These are phyloP conservation scores for Clarias magur DNA, from an alignment of 2,113 vertebrate genomes.

Conservation along the genomic window DNA sequence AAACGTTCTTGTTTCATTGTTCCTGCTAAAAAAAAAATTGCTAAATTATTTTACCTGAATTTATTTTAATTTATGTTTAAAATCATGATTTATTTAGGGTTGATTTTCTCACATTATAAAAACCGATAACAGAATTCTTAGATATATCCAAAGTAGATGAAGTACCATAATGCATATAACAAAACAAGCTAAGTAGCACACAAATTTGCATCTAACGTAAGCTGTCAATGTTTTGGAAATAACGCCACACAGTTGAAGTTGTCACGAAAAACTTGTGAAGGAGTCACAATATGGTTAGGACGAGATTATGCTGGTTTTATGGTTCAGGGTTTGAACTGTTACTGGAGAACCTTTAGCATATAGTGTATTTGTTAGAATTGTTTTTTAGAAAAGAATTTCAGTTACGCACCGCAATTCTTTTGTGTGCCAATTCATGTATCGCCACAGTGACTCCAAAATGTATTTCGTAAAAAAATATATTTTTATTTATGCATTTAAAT, in stretches of 20 bases:
- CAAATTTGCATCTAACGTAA: background rate
- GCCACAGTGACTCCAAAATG: no score
- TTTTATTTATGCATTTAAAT: no score
- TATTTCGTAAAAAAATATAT: no score
- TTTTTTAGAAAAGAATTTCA: no score
- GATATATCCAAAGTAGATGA: background rate
- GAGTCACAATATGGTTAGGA: background rate
- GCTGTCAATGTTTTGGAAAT: background rate
- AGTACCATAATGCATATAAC: background rate
- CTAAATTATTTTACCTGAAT: background rate
- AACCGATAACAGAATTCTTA: background rate
- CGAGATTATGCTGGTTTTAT: background rate
- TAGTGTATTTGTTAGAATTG: no score
- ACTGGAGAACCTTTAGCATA: background rate
- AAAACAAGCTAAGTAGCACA: background rate
- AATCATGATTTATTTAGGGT: no score
- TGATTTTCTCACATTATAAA: background rate
- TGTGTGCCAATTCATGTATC: no score
- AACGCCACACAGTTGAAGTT: background rate
- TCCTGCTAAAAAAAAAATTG: no score
- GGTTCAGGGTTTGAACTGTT: background rate
- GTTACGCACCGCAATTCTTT: no score
- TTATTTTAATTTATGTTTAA: no score
- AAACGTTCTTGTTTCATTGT: background rate
- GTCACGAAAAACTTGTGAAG: background rate